Evolutionary conservation across 37 sponge, comb jelly and placozoan genomes (phyloP).

Genomic region (Geodia barretti): DNA sequence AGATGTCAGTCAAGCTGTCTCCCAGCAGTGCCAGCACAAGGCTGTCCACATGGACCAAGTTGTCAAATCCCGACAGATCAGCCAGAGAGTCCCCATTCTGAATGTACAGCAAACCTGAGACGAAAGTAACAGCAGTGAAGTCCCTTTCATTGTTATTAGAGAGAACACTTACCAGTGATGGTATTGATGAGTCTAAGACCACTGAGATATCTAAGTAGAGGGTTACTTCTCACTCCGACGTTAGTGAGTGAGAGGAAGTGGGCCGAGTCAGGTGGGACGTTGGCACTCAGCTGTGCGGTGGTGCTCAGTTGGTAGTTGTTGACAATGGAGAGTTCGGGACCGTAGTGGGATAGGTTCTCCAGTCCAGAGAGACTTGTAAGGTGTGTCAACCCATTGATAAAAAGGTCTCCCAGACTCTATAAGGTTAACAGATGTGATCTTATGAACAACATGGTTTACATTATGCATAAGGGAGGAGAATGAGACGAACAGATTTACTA

Average conservation of each 20-base stretch:
- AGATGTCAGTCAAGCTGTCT: not conserved
- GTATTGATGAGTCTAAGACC: constrained; percentile 36
- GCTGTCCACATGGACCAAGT: constrained; percentile 19
- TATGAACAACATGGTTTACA: no score
- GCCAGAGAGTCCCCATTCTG: constrained; percentile 38
- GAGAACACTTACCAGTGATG: constrained; percentile 46
- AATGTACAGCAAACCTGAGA: constrained; percentile 32
- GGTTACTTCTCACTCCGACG: constrained; percentile 33
- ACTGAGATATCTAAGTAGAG: constrained; percentile 30
- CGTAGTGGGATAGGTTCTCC: constrained; percentile 46
- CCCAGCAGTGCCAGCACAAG: constrained; percentile 34
- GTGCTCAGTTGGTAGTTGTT: constrained; percentile 32
- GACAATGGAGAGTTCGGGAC: constrained; percentile 39
- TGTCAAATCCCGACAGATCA: constrained; percentile 53
- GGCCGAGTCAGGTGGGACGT: constrained; percentile 21
- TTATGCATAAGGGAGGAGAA: no score
- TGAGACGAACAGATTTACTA: no score
- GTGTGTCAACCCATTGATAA: constrained; percentile 10
- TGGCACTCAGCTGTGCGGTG: constrained; percentile 46
- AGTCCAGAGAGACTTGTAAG: constrained; percentile 52
- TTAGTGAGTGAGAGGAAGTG: constrained; percentile 14
- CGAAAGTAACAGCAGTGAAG: no score
- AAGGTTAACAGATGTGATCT: no score
- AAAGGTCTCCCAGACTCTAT: constrained; percentile 37
- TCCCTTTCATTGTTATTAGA: no score